Base-by-base conservation (phyloP, 2,113 vertebrate species). In the Aegithalos caudatus region DNA sequence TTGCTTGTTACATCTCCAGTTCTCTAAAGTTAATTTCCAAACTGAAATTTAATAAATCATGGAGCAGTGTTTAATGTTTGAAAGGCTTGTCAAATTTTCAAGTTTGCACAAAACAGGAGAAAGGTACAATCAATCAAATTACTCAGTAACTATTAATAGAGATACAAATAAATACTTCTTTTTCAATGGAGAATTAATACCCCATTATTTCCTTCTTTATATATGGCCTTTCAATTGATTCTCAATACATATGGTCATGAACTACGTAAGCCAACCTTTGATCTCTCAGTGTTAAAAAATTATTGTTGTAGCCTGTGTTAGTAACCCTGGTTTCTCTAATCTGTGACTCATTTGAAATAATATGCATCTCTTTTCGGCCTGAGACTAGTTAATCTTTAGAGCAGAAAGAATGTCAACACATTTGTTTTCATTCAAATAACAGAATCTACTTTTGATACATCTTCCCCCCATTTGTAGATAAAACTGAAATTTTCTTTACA, bases 341-440 rank as follows among this genome's bases (percentile, higher is more conserved):
- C 80, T 95, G 95, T 96, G 86, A 97, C 94, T 92, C 38, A 81
- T 93, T 89, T 89, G 70, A 85, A 94, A 90, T 66, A 67, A 89
- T 87, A 78, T 19, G 31, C 53, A 69, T 91, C 14, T 91, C 28
- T 95, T 86, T 82, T 66, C 35, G 58, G 81, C 31, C 60, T 74
- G 8, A 82, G 42, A 87, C 31, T 77, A 44, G 92, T 96, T 96
- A 92, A 97, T 91, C 45, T 96, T 94, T 94, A 94, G 35, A 87
- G 37, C 45, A 82, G 78, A 87, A 92, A 72, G 86, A 93, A 94
- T 91, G 69, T 78, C 10, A 90, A 53, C 44, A 37, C 40, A 69
- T 76, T 92, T 76, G 60, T 47, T 88, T 93, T 86, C n/a, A 48
- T 50, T 92, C 42, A 70, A 42, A 47, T 54, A 88, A n/a, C 25